Base-by-base conservation (phyloP, 2,888 invertebrate species). In the Prosopocoilus inquinatus region DNA sequence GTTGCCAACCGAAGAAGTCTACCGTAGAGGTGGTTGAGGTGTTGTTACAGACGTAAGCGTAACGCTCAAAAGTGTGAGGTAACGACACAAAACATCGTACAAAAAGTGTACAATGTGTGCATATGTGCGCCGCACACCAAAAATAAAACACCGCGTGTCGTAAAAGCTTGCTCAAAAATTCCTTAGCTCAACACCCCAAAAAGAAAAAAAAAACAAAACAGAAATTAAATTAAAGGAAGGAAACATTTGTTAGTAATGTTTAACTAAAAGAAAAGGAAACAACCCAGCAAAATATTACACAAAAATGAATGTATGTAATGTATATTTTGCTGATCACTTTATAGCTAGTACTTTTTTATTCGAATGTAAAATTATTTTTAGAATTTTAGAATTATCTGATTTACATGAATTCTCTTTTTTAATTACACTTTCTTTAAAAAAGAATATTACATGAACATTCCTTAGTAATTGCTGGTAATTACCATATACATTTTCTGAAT, bases 141-240 rank as follows among this genome's bases (percentile, higher is more conserved):
- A 62, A 41, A 36, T 4, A 41, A 41, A 58, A 60, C 55, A 55
- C 48, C 55, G 60, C 60, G 64, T 56, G 54, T 52, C 57, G 62
- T 64, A 65, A 67, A 67, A 64, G 59, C 57, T 60, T 61, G 53
- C 56, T 41, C 41, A 41, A 41, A 20, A 46, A 50, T 51, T 45
- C 38, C 13, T 47, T 38, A 34, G 47, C 38, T 53, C 57, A 59
- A 60, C 55, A 47, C 55, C 51, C 55, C 50, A 50, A 55, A 58
- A 48, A 44, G 38, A 44, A 45, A 51, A 48, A 43, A 36, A 13
- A 50, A 48, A 52, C 9, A 52, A 53, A 54, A 35, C 15, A 44
- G 13, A 49, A 53, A 32, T 36, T 39, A 53, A 35, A 50, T 12
- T 33, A 50, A 54, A 3, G 7, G 16, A 50, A 11, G 15, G 28